Conservation (phyloP, 2,797 vertebrate species). For the Neopelma chrysocephalum region DNA sequence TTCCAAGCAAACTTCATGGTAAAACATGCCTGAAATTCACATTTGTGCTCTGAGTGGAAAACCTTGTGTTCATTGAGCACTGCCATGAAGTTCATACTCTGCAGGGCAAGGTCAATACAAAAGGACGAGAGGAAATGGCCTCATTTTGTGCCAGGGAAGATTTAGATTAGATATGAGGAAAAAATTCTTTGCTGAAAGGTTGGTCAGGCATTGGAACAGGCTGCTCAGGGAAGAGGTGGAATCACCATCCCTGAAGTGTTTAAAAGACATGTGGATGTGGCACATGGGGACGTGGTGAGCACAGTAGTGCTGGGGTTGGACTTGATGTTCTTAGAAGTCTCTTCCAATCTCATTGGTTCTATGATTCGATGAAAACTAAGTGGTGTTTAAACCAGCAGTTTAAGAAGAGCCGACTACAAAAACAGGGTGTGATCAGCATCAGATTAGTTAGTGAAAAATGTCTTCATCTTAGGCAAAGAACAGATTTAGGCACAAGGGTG, state of each 20-base stretch:
- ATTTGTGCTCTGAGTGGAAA: not conserved
- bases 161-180: not conserved
- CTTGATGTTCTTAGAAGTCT: not conserved
- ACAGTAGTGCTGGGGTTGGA: not conserved
- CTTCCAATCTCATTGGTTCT: not conserved
- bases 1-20: not conserved
- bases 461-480: not conserved
- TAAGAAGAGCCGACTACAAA: not conserved
- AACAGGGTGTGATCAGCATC: not conserved
- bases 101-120: not conserved
- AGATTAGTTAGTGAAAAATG: not conserved
- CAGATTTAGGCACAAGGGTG: not conserved
- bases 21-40: not conserved
- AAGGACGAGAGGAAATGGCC: not conserved
- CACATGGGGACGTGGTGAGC: not conserved
- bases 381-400: not conserved
- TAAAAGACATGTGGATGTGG: not conserved
- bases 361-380: not conserved
- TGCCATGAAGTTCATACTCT: not conserved
- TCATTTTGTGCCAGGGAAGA: not conserved
- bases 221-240: not conserved
- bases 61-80: not conserved
- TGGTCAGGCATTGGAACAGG: not conserved
- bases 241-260: not conserved
- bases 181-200: not conserved